Percentiles rank a stretch among this genome's conserved stretches.
These are phyloP conservation scores for Penaeus vannamei DNA, from an alignment of 1,140 invertebrate genomes.

Conservation along the genomic window DNA sequence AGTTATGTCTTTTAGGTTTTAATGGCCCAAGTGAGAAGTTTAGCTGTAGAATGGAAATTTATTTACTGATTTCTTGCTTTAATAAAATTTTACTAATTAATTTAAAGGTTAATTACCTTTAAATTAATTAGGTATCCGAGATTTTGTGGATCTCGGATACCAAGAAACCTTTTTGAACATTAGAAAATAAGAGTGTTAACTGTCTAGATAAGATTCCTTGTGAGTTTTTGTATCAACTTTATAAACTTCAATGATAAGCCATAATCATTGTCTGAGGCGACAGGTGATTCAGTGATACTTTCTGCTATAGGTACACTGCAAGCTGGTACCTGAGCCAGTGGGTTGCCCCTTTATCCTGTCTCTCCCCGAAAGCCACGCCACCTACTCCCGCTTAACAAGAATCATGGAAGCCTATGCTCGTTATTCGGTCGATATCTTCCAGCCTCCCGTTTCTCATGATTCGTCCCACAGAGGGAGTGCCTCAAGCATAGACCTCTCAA, in stretches of 20 bases:
- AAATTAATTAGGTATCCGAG: too few species aligned
- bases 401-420: slow-evolving; percentile 73
- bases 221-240: too few species aligned
- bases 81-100: background rate
- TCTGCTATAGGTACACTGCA: slow-evolving; percentile 69
- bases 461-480: slow-evolving; percentile 38
- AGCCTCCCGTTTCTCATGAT: slow-evolving; percentile 64
- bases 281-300: background rate
- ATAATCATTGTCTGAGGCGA: background rate
- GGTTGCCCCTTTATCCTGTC: slow-evolving; percentile 75
- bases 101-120: too few species aligned
- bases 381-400: slow-evolving; percentile 72
- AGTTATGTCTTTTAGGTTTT: too few species aligned
- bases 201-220: too few species aligned
- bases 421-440: slow-evolving; percentile 68
- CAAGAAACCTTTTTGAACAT: too few species aligned
- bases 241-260: background rate
- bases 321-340: slow-evolving; percentile 71
- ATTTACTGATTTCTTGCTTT: background rate
- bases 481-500: slow-evolving; percentile 55
- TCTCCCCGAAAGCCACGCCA: slow-evolving; percentile 73
- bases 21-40: background rate
- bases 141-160: too few species aligned
- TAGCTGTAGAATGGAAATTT: background rate
- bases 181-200: too few species aligned